Evolutionary conservation across 1,140 invertebrate species (phyloP).

Genomic region (Himalopsyche phryganea): DNA sequence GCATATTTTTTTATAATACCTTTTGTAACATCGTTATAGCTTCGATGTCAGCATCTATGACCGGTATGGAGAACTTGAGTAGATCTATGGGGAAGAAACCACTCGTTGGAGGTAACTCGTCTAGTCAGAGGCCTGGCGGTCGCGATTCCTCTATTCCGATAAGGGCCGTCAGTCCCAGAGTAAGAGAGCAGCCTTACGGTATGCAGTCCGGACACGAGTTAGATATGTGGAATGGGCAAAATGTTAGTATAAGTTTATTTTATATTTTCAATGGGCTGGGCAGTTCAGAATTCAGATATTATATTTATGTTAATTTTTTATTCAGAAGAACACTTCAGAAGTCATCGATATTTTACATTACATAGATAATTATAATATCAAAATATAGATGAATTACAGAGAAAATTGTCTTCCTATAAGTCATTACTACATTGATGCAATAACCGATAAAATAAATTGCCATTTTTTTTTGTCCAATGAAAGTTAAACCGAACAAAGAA

Average conservation of each 20-base stretch:
- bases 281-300: too few relatives aligned
- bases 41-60: slow-evolving; percentile 53
- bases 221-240: slow-evolving; percentile 44
- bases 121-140: slow-evolving; percentile 36
- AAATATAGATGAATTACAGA: too few relatives aligned
- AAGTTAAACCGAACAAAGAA: too few relatives aligned
- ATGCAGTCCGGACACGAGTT: slow-evolving; percentile 29
- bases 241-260: slow-evolving; percentile 42
- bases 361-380: too few relatives aligned
- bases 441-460: too few relatives aligned
- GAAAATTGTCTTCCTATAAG: too few relatives aligned
- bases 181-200: slow-evolving; percentile 42
- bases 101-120: slow-evolving; percentile 49
- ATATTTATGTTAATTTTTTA: too few relatives aligned
- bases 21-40: slow-evolving; percentile 38
- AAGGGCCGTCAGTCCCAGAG: slow-evolving; percentile 49
- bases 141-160: slow-evolving; percentile 51
- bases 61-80: slow-evolving; percentile 43
- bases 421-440: too few relatives aligned
- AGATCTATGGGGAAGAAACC: slow-evolving; percentile 21
- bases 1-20: slow-evolving; percentile 2
- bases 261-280: too few relatives aligned
- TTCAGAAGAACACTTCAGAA: too few relatives aligned
- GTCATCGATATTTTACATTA: too few relatives aligned
- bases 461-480: too few relatives aligned